phyloP scores from a whole-genome alignment of 2,888 invertebrate species.

The Orthosia gracilis region DNA sequence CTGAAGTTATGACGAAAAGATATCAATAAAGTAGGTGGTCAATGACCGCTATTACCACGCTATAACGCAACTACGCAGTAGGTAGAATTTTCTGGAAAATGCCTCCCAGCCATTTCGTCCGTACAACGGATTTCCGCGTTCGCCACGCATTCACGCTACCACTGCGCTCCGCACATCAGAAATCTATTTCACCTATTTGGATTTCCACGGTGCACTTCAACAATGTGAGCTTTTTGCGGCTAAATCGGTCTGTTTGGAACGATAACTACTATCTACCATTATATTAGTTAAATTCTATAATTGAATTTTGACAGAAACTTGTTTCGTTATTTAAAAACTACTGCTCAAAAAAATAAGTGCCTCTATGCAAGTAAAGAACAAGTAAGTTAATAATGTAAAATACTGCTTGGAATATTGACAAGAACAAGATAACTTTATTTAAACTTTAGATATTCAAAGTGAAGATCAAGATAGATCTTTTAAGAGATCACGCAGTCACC shows the following conservation, averaged over 20 bases:
- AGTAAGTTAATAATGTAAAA: no score
- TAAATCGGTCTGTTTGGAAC: slow-evolving; percentile 12
- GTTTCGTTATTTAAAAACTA: no score
- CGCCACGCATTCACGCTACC: slow-evolving; percentile 18
- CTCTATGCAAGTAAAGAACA: no score
- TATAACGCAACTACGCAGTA: not conserved
- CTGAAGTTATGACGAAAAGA: no score
- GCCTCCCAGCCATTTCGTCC: not conserved
- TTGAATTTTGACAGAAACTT: not conserved
- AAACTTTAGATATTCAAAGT: no score
- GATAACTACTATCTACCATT: slow-evolving; percentile 10
- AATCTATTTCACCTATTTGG: slow-evolving; percentile 32
- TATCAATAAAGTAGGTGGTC: no score
- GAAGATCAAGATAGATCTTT: no score
- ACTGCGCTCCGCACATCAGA: slow-evolving; percentile 18
- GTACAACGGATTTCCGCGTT: slow-evolving; percentile 16
- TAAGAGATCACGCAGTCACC: no score
- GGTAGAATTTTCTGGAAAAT: slow-evolving; percentile 12
- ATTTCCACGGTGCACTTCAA: slow-evolving; percentile 11
- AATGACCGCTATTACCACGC: no score
- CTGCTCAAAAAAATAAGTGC: no score
- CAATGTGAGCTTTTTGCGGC: slow-evolving; percentile 25
- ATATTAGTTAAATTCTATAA: slow-evolving; percentile 2
- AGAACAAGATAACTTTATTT: no score
- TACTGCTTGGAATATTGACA: no score